Percentiles rank a stretch among this genome's conserved stretches.
phyloP scores from a whole-genome alignment of 2,113 vertebrate species.

The Ptychochromis oligacanthus region DNA sequence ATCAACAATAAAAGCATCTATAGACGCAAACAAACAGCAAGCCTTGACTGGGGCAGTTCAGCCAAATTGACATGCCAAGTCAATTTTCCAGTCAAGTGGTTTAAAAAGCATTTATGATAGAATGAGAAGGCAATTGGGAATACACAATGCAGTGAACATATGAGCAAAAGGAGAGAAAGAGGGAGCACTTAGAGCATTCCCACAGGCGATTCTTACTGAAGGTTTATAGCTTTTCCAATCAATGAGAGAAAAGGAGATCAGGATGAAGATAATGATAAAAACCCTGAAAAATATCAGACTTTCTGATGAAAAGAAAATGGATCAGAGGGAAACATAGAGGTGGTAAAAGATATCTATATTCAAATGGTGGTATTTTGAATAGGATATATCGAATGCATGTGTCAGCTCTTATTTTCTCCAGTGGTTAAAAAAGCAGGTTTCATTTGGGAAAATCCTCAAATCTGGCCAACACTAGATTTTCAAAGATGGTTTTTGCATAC shows the following conservation, averaged over 20 bases:
- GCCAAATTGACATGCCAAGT: constrained; percentile 60
- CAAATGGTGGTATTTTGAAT: too few species aligned
- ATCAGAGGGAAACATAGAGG: not conserved
- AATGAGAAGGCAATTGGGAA: constrained; percentile 59
- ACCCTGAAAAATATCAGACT: not conserved
- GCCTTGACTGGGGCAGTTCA: constrained; percentile 49
- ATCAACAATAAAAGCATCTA: constrained; percentile 45
- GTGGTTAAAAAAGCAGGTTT: not conserved
- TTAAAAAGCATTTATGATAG: constrained; percentile 70
- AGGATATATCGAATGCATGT: not conserved
- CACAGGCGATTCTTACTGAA: constrained; percentile 34
- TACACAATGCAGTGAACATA: constrained; percentile 58
- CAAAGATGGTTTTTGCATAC: too few species aligned
- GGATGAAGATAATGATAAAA: constrained; percentile 36
- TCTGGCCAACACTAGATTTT: not conserved
- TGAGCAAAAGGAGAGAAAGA: constrained; percentile 18
- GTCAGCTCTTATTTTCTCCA: not conserved
- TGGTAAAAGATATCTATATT: not conserved
- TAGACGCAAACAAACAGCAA: constrained; percentile 40
- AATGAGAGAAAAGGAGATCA: constrained; percentile 37
- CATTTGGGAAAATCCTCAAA: not conserved
- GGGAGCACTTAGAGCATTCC: constrained; percentile 48
- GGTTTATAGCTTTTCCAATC: constrained; percentile 66
- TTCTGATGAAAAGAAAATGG: constrained; percentile 2
- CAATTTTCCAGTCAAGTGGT: constrained; percentile 75